These are phyloP conservation scores for Ommatoiulus sabulosus DNA, from an alignment of 2,888 invertebrate species.

Conservation along the genomic window DNA sequence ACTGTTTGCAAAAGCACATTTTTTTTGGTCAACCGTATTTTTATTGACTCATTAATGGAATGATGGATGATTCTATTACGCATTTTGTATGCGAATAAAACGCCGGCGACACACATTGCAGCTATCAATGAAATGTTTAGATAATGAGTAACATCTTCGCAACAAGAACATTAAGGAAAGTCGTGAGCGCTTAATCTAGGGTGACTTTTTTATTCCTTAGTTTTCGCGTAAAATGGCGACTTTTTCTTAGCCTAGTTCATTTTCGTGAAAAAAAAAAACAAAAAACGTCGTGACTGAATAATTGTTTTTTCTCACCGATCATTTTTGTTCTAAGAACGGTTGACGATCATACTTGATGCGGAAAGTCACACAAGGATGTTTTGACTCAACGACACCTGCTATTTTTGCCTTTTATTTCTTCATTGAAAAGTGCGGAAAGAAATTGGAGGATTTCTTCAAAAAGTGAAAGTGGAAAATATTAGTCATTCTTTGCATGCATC, in stretches of 20 bases:
- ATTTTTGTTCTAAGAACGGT: constrained; percentile 3
- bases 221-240: not conserved
- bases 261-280: not conserved
- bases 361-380: constrained; percentile 44
- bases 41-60: not conserved
- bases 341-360: not conserved
- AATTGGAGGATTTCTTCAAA: constrained; percentile 8
- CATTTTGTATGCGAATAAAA: not conserved
- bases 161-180: constrained; percentile 40
- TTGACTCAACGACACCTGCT: constrained; percentile 41
- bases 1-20: not conserved
- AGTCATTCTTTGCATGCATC: not conserved
- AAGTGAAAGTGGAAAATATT: not conserved
- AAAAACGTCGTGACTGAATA: constrained; percentile 18
- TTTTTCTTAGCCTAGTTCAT: constrained; percentile 47
- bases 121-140: constrained; percentile 25
- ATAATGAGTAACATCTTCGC: constrained; percentile 37
- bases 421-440: not conserved
- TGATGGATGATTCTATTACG: not conserved
- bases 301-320: not conserved
- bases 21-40: constrained; percentile 9
- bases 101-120: constrained; percentile 11
- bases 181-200: constrained; percentile 34
- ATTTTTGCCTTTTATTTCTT: not conserved
- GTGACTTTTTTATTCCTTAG: not conserved